Percentiles rank a stretch among this genome's conserved stretches.
phyloP scores from a whole-genome alignment of 2,888 invertebrate species.

The Anagyrus pseudococci region DNA sequence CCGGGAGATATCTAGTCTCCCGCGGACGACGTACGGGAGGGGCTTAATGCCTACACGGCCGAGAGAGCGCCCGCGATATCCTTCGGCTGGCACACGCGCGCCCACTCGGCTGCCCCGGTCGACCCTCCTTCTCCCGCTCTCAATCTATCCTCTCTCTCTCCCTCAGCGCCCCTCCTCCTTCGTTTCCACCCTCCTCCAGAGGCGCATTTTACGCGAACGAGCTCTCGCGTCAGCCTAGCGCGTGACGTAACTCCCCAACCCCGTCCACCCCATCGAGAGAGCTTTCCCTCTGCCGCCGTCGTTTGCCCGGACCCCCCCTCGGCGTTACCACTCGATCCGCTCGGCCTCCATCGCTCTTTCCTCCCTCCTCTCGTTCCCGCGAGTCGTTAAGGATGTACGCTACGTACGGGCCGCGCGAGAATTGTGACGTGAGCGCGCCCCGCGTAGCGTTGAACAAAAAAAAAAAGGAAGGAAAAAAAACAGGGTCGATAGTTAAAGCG shows the following conservation, averaged over 20 bases:
- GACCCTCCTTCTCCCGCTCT: not conserved
- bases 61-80: not conserved
- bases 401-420: conserved; percentile 6
- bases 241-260: conserved; percentile 20
- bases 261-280: no score
- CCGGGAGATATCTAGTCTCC: conserved; percentile 7
- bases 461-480: not conserved
- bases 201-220: conserved; percentile 4
- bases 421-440: conserved; percentile 12
- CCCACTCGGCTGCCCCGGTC: not conserved
- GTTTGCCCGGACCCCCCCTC: no score
- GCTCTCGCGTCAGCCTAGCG: conserved; percentile 17
- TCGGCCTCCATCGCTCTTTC: not conserved
- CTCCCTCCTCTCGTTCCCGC: not conserved
- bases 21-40: not conserved
- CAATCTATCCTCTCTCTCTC: not conserved
- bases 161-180: not conserved
- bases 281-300: no score
- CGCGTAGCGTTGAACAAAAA: not conserved
- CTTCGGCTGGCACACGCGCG: not conserved
- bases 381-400: conserved; percentile 25
- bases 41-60: not conserved
- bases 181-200: not conserved
- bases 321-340: not conserved
- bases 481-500: conserved; percentile 25